phyloP scores from a whole-genome alignment of 1,140 invertebrate genomes.

The Drosophila mojavensis region DNA sequence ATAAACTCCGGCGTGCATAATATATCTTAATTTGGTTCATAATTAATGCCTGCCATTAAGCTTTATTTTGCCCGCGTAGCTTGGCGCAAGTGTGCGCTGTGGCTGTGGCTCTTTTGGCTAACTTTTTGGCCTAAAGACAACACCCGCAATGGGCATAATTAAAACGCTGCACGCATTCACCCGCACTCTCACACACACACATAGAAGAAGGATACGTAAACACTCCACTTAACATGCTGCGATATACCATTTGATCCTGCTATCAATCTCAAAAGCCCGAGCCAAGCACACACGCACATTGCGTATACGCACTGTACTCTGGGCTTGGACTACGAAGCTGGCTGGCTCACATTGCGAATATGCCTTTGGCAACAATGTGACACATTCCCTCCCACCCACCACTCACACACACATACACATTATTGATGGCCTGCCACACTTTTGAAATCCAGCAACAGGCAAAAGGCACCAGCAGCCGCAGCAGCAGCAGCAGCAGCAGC shows the following conservation, averaged over 20 bases:
- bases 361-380: slow-evolving; percentile 63
- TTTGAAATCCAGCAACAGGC: slow-evolving; percentile 34
- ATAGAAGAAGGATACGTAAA: slow-evolving; percentile 50
- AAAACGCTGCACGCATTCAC: slow-evolving; percentile 26
- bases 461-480: not conserved
- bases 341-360: slow-evolving; percentile 53
- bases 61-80: slow-evolving; percentile 14
- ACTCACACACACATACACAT: slow-evolving; percentile 26
- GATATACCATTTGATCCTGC: slow-evolving; percentile 77
- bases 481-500: slow-evolving; percentile 12
- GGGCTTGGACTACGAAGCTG: too few species aligned
- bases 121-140: slow-evolving; percentile 32
- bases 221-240: slow-evolving; percentile 76
- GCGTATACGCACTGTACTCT: slow-evolving; percentile 38
- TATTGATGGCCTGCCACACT: slow-evolving; percentile 69
- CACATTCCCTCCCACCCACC: slow-evolving; percentile 32
- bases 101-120: slow-evolving; percentile 36
- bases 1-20: slow-evolving; percentile 57
- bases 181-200: slow-evolving; percentile 3
- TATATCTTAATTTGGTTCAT: slow-evolving; percentile 71
- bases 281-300: slow-evolving; percentile 10
- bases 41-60: slow-evolving; percentile 75
- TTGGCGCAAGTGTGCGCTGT: not conserved
- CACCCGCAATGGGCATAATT: slow-evolving; percentile 44
- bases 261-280: slow-evolving; percentile 68